Base-by-base conservation (phyloP, 2,113 vertebrate genomes). In the Campylomormyrus tamandua region DNA sequence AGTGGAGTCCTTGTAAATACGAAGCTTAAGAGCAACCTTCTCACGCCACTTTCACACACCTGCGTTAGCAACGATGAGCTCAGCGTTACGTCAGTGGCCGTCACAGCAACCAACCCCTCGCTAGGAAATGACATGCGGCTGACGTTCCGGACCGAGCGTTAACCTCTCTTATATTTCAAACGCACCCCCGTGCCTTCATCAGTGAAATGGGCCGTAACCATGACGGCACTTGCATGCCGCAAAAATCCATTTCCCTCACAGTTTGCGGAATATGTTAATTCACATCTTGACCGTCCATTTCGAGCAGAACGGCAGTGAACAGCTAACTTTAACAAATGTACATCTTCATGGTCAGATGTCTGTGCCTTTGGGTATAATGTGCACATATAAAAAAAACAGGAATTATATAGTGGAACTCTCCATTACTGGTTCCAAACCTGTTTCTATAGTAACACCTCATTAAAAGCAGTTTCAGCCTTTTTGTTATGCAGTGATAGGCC, bases 371-470 rank as follows among this genome's bases (percentile, higher is more conserved):
- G 49, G 49, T 88, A 66, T 62, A 66, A 88, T n/a, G 15, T 66
- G 87, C 35, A 88, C 39, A 48, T 88, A 45, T 62, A 24, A 31
- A 88, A 50, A 88, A 88, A 7, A 8, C 1, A 87, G 19, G 49
- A 39, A 58, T 2, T 62, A n/a, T 66, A 66, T 66, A 31, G 35
- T 62, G 35, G 87, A 66, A 45, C 53, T 62, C 35, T 87, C 7
- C 87, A 88, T 89, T 86, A 90, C 27, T 7, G 77, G 70, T 84
- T 21, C 89, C 83, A 66, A 42, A 35, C 48, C 53, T 17, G 90
- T 92, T 93, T 87, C 88, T 88, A 89, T 89, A 39, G 90, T 62
- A 91, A 90, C 90, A 24, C 84, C 50, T 90, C 91, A 89, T 91
- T 92, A 91, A 87, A 74, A 86, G 89, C 87, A 45, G 58, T 90